These are phyloP conservation scores for Tinea semifulvella DNA, from an alignment of 2,888 invertebrate genomes.

Conservation along the genomic window DNA sequence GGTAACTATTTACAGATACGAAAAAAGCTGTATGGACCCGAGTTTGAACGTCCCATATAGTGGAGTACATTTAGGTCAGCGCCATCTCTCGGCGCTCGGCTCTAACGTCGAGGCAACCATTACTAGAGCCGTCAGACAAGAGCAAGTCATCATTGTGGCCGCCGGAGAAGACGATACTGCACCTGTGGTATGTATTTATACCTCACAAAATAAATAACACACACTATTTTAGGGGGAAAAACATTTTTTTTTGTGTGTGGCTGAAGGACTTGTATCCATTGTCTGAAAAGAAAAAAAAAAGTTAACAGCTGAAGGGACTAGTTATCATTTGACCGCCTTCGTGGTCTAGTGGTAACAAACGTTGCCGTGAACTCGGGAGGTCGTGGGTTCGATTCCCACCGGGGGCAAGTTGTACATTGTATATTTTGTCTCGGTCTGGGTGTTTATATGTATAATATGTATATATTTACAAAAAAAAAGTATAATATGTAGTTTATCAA, in stretches of 20 bases:
- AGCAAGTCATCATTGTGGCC: constrained; percentile 76
- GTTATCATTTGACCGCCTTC: no score
- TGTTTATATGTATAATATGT: no score
- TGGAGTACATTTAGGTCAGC: constrained; percentile 75
- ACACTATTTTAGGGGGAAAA: background rate
- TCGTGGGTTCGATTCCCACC: no score
- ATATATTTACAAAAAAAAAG: no score
- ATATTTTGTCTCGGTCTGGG: no score
- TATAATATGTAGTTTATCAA: no score
- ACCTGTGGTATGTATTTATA: constrained; percentile 72
- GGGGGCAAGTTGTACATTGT: no score
- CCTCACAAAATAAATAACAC: background rate
- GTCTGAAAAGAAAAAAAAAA: no score
- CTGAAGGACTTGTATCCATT: background rate
- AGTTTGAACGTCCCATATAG: constrained; percentile 92
- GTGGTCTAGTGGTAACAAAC: no score
- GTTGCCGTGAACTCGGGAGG: no score
- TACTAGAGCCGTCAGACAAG: constrained; percentile 69
- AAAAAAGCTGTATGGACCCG: constrained; percentile 78
- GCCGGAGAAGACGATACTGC: constrained; percentile 82
- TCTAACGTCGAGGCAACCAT: constrained; percentile 66
- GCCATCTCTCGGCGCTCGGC: constrained; percentile 75
- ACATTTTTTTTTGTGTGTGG: background rate
- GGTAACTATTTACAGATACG: constrained; percentile 67
- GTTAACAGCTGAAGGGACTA: no score